phyloP scores from a whole-genome alignment of 2,113 vertebrate genomes.

The Osmerus mordax region DNA sequence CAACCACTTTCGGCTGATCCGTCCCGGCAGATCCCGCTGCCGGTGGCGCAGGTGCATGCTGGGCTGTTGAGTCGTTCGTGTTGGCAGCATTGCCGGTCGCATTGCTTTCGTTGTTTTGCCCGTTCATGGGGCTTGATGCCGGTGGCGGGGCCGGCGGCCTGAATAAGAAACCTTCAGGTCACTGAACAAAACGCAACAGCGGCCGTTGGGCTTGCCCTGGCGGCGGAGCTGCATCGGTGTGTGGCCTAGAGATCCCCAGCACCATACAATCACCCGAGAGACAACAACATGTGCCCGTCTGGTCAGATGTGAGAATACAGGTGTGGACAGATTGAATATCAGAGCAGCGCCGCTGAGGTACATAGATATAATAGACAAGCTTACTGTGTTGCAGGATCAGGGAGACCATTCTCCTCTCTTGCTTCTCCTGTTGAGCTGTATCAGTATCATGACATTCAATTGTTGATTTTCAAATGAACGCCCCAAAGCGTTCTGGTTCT shows the following conservation, averaged over 20 bases:
- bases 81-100: slow-evolving; percentile 54
- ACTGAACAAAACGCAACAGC: slow-evolving; percentile 85
- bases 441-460: no score
- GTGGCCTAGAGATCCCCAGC: slow-evolving; percentile 70
- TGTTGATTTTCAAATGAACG: no score
- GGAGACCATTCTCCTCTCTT: no score
- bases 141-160: slow-evolving; percentile 73
- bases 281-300: slow-evolving; percentile 67
- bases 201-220: slow-evolving; percentile 83
- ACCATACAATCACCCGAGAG: slow-evolving; percentile 70
- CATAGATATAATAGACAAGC: slow-evolving; percentile 12
- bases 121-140: slow-evolving; percentile 72
- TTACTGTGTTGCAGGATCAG: no score
- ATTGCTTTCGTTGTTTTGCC: slow-evolving; percentile 46
- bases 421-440: no score
- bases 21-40: slow-evolving; percentile 55
- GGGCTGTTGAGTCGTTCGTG: slow-evolving; percentile 53
- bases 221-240: slow-evolving; percentile 82
- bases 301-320: slow-evolving; percentile 14
- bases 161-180: slow-evolving; percentile 84
- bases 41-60: slow-evolving; percentile 52
- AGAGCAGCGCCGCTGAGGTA: slow-evolving; percentile 7
- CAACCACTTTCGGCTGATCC: slow-evolving; percentile 59
- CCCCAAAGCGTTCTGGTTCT: no score
- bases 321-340: background rate